phyloP scores from a whole-genome alignment of 1,140 invertebrate species.

The Dermatophagoides farinae region DNA sequence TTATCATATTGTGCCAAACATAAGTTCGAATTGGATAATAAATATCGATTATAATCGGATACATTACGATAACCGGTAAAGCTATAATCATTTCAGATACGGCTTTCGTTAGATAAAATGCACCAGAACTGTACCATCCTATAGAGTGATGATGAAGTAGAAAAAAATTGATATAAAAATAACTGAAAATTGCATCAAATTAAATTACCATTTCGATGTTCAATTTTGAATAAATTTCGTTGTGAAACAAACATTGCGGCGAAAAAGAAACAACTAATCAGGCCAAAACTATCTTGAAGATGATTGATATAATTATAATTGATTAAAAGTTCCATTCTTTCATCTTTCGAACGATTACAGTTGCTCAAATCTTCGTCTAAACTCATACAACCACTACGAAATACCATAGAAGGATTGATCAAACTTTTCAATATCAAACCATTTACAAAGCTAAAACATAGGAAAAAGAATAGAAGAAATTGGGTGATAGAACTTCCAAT shows the following conservation, averaged over 20 bases:
- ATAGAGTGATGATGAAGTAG: neutral
- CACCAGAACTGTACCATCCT: neutral
- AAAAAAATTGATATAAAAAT: neutral
- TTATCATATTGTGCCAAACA: neutral
- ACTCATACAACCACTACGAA: neutral
- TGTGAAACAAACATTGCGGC: neutral
- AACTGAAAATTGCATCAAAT: neutral
- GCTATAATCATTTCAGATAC: neutral
- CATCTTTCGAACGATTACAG: neutral
- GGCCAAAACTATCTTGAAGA: neutral
- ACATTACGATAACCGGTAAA: neutral
- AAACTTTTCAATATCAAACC: too few relatives aligned
- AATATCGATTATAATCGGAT: neutral
- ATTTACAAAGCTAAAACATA: too few relatives aligned
- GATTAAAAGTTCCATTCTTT: neutral
- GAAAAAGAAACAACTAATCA: neutral
- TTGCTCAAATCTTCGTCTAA: neutral
- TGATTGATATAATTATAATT: neutral
- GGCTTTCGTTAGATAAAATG: neutral
- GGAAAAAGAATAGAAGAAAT: too few relatives aligned
- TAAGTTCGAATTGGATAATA: neutral
- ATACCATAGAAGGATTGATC: neutral
- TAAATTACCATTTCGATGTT: slow-evolving; percentile 8
- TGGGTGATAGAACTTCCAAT: too few relatives aligned
- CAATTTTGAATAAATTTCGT: neutral